Conservation (phyloP, 1,140 invertebrate genomes). For the Calliopsis andreniformis region DNA sequence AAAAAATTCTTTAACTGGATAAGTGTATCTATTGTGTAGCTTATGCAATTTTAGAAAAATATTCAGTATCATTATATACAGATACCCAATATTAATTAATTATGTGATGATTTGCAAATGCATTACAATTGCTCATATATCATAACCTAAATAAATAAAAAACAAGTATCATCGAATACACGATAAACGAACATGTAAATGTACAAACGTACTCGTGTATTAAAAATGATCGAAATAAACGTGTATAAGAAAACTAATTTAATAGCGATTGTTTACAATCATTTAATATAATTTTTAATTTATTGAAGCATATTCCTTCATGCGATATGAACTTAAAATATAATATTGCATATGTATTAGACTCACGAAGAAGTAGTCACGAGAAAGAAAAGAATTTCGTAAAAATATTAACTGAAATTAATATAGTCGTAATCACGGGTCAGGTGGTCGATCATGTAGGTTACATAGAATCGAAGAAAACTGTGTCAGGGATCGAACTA, state of each 20-base stretch:
- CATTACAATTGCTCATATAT: background rate
- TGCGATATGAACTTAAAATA: background rate
- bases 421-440: slow-evolving; percentile 2
- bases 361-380: background rate
- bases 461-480: slow-evolving; percentile 18
- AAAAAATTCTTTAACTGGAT: background rate
- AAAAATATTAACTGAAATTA: slow-evolving; percentile 18
- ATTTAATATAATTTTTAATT: background rate
- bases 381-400: slow-evolving; percentile 1
- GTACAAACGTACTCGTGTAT: background rate
- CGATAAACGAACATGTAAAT: background rate
- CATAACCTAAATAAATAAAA: slow-evolving; percentile 9
- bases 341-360: background rate
- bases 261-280: background rate
- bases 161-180: background rate
- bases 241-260: background rate
- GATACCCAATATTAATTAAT: no score
- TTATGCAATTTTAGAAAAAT: background rate
- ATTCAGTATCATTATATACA: background rate
- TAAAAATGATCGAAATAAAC: background rate
- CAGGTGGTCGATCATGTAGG: background rate
- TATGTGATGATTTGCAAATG: background rate
- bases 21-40: no score
- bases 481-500: background rate
- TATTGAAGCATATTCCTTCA: background rate